Base-by-base conservation (phyloP, 1,140 invertebrate species). In the Sarcophaga bullata region DNA sequence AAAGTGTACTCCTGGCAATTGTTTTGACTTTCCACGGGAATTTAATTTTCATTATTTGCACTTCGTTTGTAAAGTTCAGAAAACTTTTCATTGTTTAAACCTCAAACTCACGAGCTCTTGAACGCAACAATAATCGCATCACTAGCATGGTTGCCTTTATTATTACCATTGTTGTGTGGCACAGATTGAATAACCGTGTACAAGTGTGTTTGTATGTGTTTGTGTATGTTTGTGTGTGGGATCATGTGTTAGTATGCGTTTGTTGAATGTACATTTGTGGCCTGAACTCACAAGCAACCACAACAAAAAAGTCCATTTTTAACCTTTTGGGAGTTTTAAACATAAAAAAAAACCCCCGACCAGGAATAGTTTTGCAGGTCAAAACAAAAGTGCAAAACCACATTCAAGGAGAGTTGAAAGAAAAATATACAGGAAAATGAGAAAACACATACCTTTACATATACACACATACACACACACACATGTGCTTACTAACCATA, bases 221-320 rank as follows among this genome's bases (percentile, higher is more conserved):
- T 58, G 54, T 58, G 15, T 58, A 13, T 58, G 15, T 58, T 4
- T 10, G 52, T 58, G 13, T 58, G n/a, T 58, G 3, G 7, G 25
- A 37, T 37, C 25, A 37, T 37, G 25, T 37, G 25, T 37, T 37
- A 37, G 4, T 37, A 37, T 37, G 25, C 25, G 25, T 37, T 37
- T 37, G 25, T n/a, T n/a, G 54, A 58, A 58, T 58, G 54, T 58
- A 58, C 54, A 13, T 58, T 58, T 58, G 54, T 58, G 54, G 54
- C 54, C 1, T 58, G 54, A 58, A 58, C 62, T 68, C 62, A 0
- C 1, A 2, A 19, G 17, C 17, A 68, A 68, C 62, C 62, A 68
- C 62, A 68, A 68, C 17, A 68, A 68, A 37, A 68, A 17, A 68
- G 62, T 68, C 17, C 62, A 68, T 68, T 68, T 68, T 68, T 68